Evolutionary conservation across 2,888 invertebrate genomes (phyloP).

Genomic region (Aphodius sticticus): DNA sequence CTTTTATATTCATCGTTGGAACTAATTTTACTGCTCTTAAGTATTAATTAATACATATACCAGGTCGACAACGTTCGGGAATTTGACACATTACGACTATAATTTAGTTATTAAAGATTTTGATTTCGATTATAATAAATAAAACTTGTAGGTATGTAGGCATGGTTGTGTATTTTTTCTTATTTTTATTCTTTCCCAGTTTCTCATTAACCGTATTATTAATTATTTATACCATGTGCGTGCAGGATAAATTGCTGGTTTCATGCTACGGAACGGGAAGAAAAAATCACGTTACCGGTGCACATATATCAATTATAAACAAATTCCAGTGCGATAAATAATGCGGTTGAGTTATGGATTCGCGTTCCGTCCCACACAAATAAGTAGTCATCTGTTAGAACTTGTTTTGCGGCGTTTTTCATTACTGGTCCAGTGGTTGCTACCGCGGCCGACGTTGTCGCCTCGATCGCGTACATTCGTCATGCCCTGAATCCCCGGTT

Average conservation of each 20-base stretch:
- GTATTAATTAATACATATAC: background rate
- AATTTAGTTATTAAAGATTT: slow-evolving; percentile 4
- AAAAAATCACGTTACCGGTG: background rate
- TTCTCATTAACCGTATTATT: background rate
- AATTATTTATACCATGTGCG: background rate
- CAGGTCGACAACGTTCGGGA: background rate
- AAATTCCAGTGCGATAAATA: background rate
- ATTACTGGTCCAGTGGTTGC: background rate
- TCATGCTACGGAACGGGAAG: background rate
- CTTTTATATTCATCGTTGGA: background rate
- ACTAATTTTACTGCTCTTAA: background rate
- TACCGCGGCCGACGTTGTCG: background rate
- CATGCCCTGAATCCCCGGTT: background rate
- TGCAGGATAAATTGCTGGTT: background rate
- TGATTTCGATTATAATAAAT: background rate
- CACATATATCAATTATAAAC: slow-evolving; percentile 4
- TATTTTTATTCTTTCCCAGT: background rate
- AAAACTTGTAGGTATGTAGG: background rate
- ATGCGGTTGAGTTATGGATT: background rate
- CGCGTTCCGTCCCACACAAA: background rate
- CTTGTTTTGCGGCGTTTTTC: background rate
- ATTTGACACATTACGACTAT: background rate
- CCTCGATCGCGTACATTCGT: background rate
- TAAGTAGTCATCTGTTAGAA: slow-evolving; percentile 4
- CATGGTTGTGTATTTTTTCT: background rate